Conservation (phyloP, 2,888 invertebrate genomes). For the Rhopalosiphum nymphaeae region DNA sequence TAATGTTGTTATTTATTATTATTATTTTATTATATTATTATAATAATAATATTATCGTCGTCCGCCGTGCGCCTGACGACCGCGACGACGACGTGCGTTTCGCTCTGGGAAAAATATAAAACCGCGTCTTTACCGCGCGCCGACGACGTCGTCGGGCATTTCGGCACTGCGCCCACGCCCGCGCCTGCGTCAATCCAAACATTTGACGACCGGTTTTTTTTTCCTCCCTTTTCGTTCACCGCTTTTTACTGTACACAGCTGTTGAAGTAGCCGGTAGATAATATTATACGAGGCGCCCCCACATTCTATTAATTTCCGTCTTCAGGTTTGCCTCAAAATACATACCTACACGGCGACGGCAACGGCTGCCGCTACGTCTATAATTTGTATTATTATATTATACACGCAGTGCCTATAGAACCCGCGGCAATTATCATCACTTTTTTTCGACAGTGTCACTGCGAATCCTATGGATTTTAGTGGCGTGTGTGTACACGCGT, state of each 20-base stretch:
- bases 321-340: background rate
- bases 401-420: background rate
- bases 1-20: background rate
- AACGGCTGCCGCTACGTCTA: background rate
- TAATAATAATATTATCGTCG: background rate
- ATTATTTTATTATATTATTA: conserved; percentile 7
- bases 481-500: background rate
- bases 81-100: background rate
- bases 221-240: background rate
- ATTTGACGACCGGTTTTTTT: conserved; percentile 1
- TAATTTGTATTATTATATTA: background rate
- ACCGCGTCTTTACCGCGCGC: background rate
- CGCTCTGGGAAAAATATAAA: background rate
- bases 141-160: background rate
- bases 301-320: background rate
- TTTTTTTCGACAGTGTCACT: background rate
- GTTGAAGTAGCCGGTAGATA: background rate
- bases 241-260: background rate
- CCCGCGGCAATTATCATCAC: background rate
- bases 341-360: too few species aligned
- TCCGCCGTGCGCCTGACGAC: background rate
- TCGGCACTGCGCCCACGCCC: background rate
- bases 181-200: background rate
- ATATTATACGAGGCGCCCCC: background rate
- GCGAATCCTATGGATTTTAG: background rate